phyloP scores from a whole-genome alignment of 92 coral and sea anemone species.

The Heteractis magnifica region DNA sequence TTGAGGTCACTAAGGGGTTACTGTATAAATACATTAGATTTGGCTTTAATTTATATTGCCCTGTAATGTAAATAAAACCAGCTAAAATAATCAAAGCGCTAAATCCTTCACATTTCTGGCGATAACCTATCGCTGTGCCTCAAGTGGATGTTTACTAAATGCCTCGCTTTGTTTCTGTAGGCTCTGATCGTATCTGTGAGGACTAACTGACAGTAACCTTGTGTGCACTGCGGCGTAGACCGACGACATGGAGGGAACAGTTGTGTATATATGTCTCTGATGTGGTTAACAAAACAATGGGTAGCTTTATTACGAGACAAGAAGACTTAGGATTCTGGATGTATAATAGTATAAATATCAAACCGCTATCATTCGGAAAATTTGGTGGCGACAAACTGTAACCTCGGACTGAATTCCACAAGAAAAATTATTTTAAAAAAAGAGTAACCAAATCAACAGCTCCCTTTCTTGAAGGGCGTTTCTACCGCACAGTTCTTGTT shows the following conservation, averaged over 20 bases:
- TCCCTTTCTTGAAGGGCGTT: too few species aligned
- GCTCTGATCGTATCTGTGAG: not conserved
- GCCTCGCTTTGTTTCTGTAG: not conserved
- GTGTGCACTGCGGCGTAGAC: not conserved
- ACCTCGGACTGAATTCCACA: not conserved
- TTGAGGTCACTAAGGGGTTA: not conserved
- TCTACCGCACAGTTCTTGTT: too few species aligned
- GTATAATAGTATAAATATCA: not conserved
- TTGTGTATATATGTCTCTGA: not conserved
- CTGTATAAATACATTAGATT: not conserved
- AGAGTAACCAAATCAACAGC: not conserved
- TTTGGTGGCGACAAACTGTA: not conserved
- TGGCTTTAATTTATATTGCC: not conserved
- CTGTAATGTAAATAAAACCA: not conserved
- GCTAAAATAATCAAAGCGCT: not conserved
- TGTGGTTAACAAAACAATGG: not conserved
- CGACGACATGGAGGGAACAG: not conserved
- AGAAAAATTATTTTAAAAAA: too few species aligned
- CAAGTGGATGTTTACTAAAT: not conserved
- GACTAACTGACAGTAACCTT: not conserved
- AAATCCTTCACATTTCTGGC: slow-evolving; percentile 3
- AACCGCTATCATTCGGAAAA: not conserved
- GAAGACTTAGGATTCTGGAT: not conserved
- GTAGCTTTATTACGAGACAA: not conserved
- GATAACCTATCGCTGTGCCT: not conserved